Conservation (phyloP, 1,140 invertebrate species). For the Drosophila prosaltans region DNA sequence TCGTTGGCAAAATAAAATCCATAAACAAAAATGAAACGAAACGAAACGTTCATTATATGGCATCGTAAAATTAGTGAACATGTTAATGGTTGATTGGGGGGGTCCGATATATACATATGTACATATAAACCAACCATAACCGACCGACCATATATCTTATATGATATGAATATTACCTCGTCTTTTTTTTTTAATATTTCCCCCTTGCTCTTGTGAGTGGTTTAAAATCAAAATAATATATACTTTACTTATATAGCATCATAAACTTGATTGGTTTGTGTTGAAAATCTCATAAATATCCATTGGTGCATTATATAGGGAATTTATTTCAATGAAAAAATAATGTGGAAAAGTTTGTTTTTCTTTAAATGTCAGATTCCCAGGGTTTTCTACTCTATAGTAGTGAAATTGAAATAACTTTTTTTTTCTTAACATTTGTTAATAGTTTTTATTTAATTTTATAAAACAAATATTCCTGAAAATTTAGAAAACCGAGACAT, state of each 20-base stretch:
- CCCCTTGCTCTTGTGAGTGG: constrained; percentile 17
- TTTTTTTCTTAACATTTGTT: no score
- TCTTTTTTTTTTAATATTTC: constrained; percentile 52
- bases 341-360: not conserved
- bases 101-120: not conserved
- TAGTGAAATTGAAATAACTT: no score
- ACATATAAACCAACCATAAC: no score
- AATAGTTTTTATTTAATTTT: no score
- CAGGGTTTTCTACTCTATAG: not conserved
- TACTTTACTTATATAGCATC: constrained; percentile 38
- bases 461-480: no score
- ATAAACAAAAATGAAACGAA: constrained; percentile 38
- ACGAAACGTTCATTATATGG: constrained; percentile 68
- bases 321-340: constrained; percentile 25
- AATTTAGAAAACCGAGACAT: no score
- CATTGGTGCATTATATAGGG: not conserved
- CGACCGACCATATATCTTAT: constrained; percentile 48
- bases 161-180: constrained; percentile 26
- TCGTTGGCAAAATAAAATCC: constrained; percentile 45
- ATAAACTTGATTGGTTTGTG: constrained; percentile 74
- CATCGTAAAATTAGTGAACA: constrained; percentile 79
- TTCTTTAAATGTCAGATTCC: not conserved
- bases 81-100: constrained; percentile 77
- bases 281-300: constrained; percentile 67
- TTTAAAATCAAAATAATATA: constrained; percentile 49